Conservation (phyloP, 2,888 invertebrate genomes). For the Scaptodrosophila latifasciaeformis region DNA sequence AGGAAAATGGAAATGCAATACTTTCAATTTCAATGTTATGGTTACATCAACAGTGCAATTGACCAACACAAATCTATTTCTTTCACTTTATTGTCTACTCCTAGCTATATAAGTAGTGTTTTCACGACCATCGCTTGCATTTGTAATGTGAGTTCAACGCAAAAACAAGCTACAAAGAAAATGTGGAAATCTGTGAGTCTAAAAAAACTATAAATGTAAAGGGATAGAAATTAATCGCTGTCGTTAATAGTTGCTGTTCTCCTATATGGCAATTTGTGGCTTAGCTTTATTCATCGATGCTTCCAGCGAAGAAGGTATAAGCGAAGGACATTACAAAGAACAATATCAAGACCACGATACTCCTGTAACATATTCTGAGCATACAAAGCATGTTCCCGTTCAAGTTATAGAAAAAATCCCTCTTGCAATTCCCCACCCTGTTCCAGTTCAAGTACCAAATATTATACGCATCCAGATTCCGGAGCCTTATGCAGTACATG, state of each 20-base stretch:
- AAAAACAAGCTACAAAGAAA: conserved; percentile 11
- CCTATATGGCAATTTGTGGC: conserved; percentile 36
- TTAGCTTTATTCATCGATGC: conserved; percentile 30
- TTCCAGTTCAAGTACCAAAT: conserved; percentile 81
- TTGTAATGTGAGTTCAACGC: conserved; percentile 21
- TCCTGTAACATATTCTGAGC: conserved; percentile 79
- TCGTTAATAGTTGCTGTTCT: background rate
- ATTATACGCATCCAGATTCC: conserved; percentile 82
- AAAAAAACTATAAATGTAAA: background rate
- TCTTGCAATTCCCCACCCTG: conserved; percentile 84
- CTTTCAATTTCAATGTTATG: conserved; percentile 66
- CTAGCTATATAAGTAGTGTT: no score
- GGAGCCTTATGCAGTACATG: conserved; percentile 84
- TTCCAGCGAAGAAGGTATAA: conserved; percentile 31
- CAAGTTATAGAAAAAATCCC: conserved; percentile 84
- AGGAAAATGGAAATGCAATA: conserved; percentile 54
- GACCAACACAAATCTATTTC: conserved; percentile 45
- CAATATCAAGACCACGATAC: conserved; percentile 45
- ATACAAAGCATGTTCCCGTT: conserved; percentile 82
- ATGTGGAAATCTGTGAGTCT: conserved; percentile 52
- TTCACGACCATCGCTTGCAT: conserved; percentile 33
- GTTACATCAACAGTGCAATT: conserved; percentile 49
- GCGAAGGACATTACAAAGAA: conserved; percentile 22
- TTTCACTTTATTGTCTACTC: conserved; percentile 47
- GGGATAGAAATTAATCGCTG: no score